Conservation (phyloP, 2,797 vertebrate species). For the Florisuga fusca region DNA sequence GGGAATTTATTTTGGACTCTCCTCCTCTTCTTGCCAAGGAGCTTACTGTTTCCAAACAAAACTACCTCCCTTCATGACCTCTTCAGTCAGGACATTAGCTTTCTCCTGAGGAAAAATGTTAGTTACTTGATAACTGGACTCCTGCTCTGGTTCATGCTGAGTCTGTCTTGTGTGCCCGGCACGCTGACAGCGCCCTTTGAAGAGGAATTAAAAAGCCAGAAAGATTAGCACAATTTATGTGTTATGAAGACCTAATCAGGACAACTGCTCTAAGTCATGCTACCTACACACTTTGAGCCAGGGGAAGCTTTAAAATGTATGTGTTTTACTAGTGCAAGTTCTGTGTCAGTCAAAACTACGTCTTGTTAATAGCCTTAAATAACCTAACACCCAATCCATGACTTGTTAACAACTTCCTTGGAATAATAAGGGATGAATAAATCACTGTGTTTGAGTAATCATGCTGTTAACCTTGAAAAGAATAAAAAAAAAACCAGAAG, state of each 20-base stretch:
- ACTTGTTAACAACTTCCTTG: constrained; percentile 69
- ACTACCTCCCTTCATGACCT: constrained; percentile 51
- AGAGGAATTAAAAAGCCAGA: constrained; percentile 16
- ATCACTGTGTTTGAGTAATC: constrained; percentile 38
- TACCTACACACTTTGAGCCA: background rate
- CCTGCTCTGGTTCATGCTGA: background rate
- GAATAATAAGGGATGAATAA: constrained; percentile 65
- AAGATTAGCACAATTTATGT: background rate
- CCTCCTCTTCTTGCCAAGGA: background rate
- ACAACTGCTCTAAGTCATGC: background rate
- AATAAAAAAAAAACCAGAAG: constrained; percentile 51
- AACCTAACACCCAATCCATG: constrained; percentile 58
- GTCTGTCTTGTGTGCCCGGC: background rate
- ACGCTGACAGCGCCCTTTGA: background rate
- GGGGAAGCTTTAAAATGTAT: constrained; percentile 12
- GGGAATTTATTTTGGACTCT: constrained; percentile 64
- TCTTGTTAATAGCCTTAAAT: constrained; percentile 64
- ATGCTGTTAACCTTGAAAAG: constrained; percentile 26
- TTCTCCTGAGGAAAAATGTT: constrained; percentile 37
- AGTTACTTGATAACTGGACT: constrained; percentile 25
- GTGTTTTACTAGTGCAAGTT: background rate
- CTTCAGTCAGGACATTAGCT: constrained; percentile 49
- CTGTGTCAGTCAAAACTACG: constrained; percentile 21
- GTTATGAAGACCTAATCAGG: background rate
- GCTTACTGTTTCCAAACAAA: constrained; percentile 50